phyloP scores from a whole-genome alignment of 2,797 vertebrate genomes.

The Clarias platycephalus region DNA sequence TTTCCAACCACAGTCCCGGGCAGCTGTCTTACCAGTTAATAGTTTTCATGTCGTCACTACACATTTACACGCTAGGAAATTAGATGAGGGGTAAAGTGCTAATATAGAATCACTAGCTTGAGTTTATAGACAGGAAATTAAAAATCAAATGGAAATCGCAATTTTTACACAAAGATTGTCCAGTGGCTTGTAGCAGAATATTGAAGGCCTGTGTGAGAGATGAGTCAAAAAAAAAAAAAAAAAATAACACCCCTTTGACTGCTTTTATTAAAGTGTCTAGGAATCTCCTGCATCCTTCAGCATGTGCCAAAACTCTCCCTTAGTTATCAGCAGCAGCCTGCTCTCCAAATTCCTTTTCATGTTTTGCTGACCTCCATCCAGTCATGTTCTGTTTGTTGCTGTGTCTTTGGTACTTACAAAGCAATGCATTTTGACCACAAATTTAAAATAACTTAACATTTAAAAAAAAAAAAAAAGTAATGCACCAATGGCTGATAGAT shows the following conservation, averaged over 20 bases:
- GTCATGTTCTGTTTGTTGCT: slow-evolving; percentile 18
- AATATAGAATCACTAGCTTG: not conserved
- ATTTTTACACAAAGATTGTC: not conserved
- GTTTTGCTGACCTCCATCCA: slow-evolving; percentile 42
- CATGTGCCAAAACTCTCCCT: slow-evolving; percentile 63
- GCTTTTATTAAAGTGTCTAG: slow-evolving; percentile 74
- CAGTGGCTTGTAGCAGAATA: not conserved
- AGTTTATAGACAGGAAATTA: not conserved
- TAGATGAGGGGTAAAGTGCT: not conserved
- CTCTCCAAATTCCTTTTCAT: slow-evolving; percentile 51
- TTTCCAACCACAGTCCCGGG: slow-evolving; percentile 34
- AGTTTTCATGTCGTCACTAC: not conserved
- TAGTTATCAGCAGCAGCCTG: slow-evolving; percentile 55
- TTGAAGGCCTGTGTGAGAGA: not conserved
- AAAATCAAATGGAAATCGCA: not conserved
- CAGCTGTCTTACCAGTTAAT: not conserved
- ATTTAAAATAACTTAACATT: slow-evolving; percentile 37
- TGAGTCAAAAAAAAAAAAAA: too few relatives aligned
- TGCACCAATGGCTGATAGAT: slow-evolving; percentile 34
- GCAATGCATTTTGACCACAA: not conserved
- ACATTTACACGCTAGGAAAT: not conserved
- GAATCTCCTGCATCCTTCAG: slow-evolving; percentile 62
- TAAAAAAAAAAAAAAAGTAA: slow-evolving; percentile 47
- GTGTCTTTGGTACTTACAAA: slow-evolving; percentile 35
- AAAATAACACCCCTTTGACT: slow-evolving; percentile 64